Evolutionary conservation across 2,888 invertebrate species (phyloP).

Genomic region (Timema podura): DNA sequence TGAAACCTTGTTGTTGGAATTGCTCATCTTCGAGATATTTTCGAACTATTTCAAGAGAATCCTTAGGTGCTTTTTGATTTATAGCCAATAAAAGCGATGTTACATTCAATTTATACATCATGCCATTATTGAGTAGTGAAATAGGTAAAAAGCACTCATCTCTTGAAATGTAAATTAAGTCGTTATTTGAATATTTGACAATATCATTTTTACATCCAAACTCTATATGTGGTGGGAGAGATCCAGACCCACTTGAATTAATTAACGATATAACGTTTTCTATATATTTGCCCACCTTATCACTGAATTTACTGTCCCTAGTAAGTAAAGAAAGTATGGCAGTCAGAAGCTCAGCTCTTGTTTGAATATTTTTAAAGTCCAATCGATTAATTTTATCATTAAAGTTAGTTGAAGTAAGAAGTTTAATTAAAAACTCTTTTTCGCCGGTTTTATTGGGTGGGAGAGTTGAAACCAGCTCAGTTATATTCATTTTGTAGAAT

Average conservation of each 20-base stretch:
- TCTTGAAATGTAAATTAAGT: neutral
- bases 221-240: conserved; percentile 6
- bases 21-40: conserved; percentile 8
- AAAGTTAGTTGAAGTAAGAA: conserved; percentile 4
- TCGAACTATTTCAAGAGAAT: neutral
- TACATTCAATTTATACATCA: conserved; percentile 2
- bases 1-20: conserved; percentile 4
- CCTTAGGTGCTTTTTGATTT: conserved; percentile 4
- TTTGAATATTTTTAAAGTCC: neutral
- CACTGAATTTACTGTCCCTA: neutral
- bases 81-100: conserved; percentile 12
- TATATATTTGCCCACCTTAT: neutral
- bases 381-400: neutral
- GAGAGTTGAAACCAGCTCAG: neutral
- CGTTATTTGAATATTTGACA: neutral
- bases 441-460: neutral
- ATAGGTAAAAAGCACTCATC: conserved; percentile 13
- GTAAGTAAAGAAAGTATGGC: neutral
- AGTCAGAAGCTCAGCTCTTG: conserved; percentile 4
- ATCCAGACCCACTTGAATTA: neutral
- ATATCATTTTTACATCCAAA: neutral
- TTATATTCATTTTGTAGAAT: conserved; percentile 4
- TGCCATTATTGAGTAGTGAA: neutral
- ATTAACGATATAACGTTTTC: conserved; percentile 6
- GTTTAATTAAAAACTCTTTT: neutral